Evolutionary conservation across 1,140 invertebrate genomes (phyloP), one percentile per base, ranked within the genome.

Genomic region (Melitaea cinxia): DNA sequence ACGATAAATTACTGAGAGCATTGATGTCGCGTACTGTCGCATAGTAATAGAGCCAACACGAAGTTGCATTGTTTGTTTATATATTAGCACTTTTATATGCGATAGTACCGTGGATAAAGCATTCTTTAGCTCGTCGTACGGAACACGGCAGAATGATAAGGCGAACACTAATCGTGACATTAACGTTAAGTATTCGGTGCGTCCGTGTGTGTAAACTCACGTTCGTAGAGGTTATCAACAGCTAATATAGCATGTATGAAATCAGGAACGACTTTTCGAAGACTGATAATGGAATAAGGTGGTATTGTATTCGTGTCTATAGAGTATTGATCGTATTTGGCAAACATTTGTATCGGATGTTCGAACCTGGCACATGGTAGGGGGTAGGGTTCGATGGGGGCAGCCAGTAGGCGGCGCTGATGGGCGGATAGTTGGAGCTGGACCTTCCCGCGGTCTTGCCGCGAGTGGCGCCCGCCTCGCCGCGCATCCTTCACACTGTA

Each of bases 371-470:
- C 80, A 95, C 91, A 73, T 95, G 93, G 89, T 96, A 95, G 74
- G 94, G 95, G 73, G 93, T 94, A 73, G 94, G 94, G 88, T 94
- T 93, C 55, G 94, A 92, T 73, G 95, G 94, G 65, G 95, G 94
- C 75, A 95, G 93, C 95, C 95, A 96, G 86, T 96, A 96, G 79
- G 94, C 94, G 79, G 94, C 94, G 90, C 94, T 95, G 91, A 96
- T 96, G 67, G 95, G 93, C 75, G 95, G 95, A 92, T 95, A 96
- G 80, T 91, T 92, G 76, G 82, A 83, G 65, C 74, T 68, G 62
- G 77, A 74, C 66, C 81, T 80, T 72, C 75, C 77, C 64, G 70
- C 82, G 72, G 77, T 74, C 83, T 85, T 86, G 80, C 85, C 82
- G 77, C 85, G 85, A 45, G 78, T 79, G 72, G 82, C 85, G 75